These are phyloP conservation scores for Cryptocheilus praepositus DNA, from an alignment of 2,888 invertebrate genomes.

Conservation along the genomic window DNA sequence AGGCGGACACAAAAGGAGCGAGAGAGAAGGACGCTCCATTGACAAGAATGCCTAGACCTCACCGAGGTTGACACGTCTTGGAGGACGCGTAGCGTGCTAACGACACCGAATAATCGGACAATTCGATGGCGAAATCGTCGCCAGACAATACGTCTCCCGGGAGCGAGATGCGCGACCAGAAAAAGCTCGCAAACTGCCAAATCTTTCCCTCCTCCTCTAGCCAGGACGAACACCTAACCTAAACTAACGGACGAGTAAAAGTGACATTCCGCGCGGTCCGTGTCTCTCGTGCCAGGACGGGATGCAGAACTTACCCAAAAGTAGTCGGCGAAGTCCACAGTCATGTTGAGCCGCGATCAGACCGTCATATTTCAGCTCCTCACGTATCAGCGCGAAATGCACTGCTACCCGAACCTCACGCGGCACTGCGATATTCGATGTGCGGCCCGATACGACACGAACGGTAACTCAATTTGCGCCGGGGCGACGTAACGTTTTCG, in stretches of 20 bases:
- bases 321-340: conserved; percentile 79
- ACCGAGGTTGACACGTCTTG: background rate
- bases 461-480: conserved; percentile 42
- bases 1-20: background rate
- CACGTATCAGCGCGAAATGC: conserved; percentile 32
- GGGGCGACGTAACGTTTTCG: conserved; percentile 34
- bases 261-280: conserved; percentile 2
- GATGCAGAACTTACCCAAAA: conserved; percentile 76
- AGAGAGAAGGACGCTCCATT: conserved; percentile 5
- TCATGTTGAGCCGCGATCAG: conserved; percentile 75
- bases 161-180: background rate
- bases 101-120: background rate
- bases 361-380: conserved; percentile 60
- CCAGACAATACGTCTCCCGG: too few species aligned
- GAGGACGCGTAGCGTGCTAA: background rate
- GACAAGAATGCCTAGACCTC: conserved; percentile 1
- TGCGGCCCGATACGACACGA: conserved; percentile 18
- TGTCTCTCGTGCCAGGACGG: background rate
- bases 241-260: conserved; percentile 1
- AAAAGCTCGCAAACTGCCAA: background rate
- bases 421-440: conserved; percentile 23
- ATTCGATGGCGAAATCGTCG: background rate
- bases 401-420: conserved; percentile 33
- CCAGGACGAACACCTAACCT: background rate
- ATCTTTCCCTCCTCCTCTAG: background rate